Percentiles rank a stretch among this genome's conserved stretches.
Evolutionary conservation across 2,113 vertebrate species (phyloP).

Genomic region (Cygnus atratus): DNA sequence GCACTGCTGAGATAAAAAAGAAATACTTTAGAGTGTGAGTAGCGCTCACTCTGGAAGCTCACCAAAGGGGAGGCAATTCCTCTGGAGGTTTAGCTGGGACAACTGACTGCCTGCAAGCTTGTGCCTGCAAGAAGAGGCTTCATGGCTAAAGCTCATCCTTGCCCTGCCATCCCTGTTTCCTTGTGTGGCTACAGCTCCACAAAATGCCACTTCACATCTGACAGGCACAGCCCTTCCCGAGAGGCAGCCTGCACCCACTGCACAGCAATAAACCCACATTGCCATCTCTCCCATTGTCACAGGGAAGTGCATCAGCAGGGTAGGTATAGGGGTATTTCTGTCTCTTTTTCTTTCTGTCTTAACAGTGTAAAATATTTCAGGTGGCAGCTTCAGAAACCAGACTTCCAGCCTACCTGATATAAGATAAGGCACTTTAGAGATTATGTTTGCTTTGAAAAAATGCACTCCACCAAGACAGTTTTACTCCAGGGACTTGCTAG

Average conservation of each 20-base stretch:
- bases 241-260: neutral
- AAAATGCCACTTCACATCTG: neutral
- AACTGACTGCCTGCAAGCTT: neutral
- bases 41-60: neutral
- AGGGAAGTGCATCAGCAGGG: neutral
- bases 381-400: neutral
- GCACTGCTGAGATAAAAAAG: neutral
- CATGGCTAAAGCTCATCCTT: neutral
- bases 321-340: neutral
- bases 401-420: neutral
- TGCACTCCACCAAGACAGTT: neutral
- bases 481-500: neutral
- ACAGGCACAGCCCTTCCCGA: neutral
- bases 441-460: neutral
- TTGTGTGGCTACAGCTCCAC: fast-evolving
- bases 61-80: slow-evolving; percentile 12
- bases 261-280: neutral
- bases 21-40: neutral
- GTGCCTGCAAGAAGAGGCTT: neutral
- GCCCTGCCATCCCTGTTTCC: neutral
- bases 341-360: neutral
- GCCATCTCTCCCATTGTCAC: neutral
- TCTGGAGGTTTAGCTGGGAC: neutral
- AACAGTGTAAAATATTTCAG: neutral
- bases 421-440: neutral